Evolutionary conservation across 1,140 invertebrate genomes (phyloP).

Genomic region (Bombus huntii): DNA sequence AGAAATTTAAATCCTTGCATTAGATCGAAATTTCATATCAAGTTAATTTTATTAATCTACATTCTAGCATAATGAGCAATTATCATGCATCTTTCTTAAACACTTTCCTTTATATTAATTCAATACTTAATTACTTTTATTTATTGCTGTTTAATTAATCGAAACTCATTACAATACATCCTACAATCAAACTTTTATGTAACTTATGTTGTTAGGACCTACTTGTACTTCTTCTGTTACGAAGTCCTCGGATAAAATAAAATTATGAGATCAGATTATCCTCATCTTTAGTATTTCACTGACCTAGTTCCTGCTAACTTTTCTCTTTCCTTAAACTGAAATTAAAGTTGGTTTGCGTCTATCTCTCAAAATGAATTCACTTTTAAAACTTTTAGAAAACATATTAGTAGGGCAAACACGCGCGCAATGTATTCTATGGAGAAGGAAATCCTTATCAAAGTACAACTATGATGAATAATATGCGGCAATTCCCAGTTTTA

Average conservation of each 20-base stretch:
- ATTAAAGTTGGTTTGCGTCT: conserved; percentile 1
- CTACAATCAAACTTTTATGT: neutral
- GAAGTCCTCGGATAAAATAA: neutral
- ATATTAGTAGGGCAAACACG: neutral
- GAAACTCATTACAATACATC: neutral
- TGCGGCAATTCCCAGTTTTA: too few relatives aligned
- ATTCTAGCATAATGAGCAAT: too few relatives aligned
- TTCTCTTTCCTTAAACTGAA: conserved; percentile 4
- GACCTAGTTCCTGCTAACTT: neutral
- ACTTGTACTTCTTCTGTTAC: neutral
- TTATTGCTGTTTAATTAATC: neutral
- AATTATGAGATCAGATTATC: conserved; percentile 4
- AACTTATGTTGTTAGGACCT: neutral
- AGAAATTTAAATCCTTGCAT: too few relatives aligned
- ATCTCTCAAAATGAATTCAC: neutral
- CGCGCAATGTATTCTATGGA: too few relatives aligned
- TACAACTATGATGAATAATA: too few relatives aligned
- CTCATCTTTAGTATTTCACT: neutral
- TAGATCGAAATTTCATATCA: too few relatives aligned
- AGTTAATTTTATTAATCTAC: too few relatives aligned
- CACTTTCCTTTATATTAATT: neutral
- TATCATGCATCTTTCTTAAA: too few relatives aligned
- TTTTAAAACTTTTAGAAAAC: neutral
- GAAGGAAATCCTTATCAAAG: too few relatives aligned
- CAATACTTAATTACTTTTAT: neutral